phyloP scores from a whole-genome alignment of 2,113 vertebrate genomes.

The Amazona vittata region DNA sequence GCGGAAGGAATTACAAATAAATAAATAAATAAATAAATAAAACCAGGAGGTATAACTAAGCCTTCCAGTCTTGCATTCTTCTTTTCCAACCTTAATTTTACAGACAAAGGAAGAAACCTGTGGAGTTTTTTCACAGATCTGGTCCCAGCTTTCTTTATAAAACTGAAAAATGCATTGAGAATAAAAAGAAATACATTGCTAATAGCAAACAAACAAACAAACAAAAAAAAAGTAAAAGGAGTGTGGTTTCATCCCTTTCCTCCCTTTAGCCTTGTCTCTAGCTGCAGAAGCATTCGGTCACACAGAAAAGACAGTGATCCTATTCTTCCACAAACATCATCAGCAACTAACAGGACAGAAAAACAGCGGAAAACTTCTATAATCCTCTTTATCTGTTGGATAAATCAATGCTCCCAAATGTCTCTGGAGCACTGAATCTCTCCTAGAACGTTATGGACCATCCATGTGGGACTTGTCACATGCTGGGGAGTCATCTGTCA shows the following conservation, averaged over 20 bases:
- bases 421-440: background rate
- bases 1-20: background rate
- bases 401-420: conserved; percentile 15
- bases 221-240: background rate
- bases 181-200: background rate
- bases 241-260: background rate
- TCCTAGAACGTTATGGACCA: background rate
- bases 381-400: background rate
- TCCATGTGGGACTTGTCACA: conserved; percentile 10
- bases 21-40: background rate
- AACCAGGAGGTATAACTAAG: background rate
- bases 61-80: background rate
- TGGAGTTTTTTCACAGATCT: background rate
- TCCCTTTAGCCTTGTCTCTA: background rate
- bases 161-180: background rate
- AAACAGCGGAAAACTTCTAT: conserved; percentile 28
- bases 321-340: background rate
- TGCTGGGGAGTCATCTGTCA: background rate
- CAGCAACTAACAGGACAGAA: background rate
- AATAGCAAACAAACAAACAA: background rate
- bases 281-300: background rate
- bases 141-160: background rate
- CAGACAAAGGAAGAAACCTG: background rate
- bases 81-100: background rate
- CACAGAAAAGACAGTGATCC: conserved; percentile 8